Base-by-base conservation (phyloP, 2,113 vertebrate genomes). In the Donacobius atricapilla region DNA sequence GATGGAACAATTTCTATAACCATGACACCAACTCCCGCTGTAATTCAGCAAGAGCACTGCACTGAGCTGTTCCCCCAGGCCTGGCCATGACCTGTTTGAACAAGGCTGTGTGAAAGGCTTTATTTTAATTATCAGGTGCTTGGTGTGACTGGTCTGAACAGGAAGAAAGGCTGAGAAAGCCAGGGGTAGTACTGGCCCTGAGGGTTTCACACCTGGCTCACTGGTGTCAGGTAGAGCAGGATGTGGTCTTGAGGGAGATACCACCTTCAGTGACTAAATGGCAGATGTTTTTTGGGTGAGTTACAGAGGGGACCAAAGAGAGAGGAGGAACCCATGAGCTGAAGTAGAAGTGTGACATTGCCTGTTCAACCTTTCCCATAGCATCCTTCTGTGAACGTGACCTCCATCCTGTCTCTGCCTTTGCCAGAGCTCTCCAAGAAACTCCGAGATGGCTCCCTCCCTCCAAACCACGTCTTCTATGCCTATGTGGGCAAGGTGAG, bases 401-500 rank as follows among this genome's bases (percentile, higher is more conserved):
- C 61, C 56, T 71, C 65, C 76, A 98, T 99, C 80, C 83, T 98
- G 50, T 85, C 94, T 2, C 96, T 99, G 61, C 90, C 98, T 6
- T 80, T 99, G 89, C 60, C 93, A 2, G 98, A 99, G 87, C 87
- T 99, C 87, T 96, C 93, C 56, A 87, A 83, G 73, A 90, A 95
- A 27, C 97, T 99, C 44, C 92, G 66, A 24, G 94, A 98, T 11
- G 98, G 97, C 31, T 97, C 88, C 9, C 94, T 99, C 57, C 96
- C 69, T 75, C 98, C 93, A 0, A 97, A 98, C 15, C 97, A 98
- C 0, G 98, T 98, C 79, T 97, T 99, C 58, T 97, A 98, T 33
- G 75, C 98, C 42, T 99, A 98, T 9, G 90, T 99, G 97, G 96
- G 98, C 90, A 98, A 99, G 98, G 98, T 99, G 75, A 97, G 96